Percentiles rank a stretch among this genome's conserved stretches.
These are phyloP conservation scores for Intellagama lesueurii DNA, from an alignment of 2,797 vertebrate species.

Conservation along the genomic window DNA sequence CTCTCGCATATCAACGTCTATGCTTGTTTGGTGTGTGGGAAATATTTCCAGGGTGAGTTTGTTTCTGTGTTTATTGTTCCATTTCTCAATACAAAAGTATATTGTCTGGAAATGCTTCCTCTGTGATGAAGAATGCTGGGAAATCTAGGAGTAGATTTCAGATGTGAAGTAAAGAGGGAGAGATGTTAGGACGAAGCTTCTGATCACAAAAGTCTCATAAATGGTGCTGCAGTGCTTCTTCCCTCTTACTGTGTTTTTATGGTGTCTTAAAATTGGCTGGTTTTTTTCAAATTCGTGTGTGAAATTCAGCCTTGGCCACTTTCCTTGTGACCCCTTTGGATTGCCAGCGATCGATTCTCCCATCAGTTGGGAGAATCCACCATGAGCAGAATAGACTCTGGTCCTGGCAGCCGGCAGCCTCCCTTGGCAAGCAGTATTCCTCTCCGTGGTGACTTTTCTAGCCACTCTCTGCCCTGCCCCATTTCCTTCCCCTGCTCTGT, in stretches of 20 bases:
- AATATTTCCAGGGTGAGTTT: conserved; percentile 93
- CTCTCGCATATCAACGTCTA: conserved; percentile 97
- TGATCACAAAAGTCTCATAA: neutral
- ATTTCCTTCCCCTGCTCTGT: neutral
- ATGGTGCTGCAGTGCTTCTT: neutral
- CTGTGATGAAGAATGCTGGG: neutral
- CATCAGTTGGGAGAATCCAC: neutral
- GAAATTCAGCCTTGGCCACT: neutral
- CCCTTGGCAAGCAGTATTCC: neutral
- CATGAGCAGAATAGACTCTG: neutral
- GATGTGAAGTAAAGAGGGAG: neutral
- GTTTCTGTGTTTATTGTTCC: neutral
- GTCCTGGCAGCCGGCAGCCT: too few relatives aligned
- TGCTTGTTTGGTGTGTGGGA: conserved; percentile 95
- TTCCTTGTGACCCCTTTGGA: neutral
- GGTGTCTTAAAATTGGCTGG: neutral
- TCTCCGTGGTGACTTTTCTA: neutral
- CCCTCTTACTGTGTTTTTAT: neutral
- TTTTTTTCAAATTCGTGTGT: neutral
- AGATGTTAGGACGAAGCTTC: neutral
- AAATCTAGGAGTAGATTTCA: neutral
- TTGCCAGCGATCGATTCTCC: neutral
- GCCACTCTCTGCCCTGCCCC: neutral
- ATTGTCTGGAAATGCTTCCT: too few relatives aligned
- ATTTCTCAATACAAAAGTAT: neutral